phyloP scores from a whole-genome alignment of 2,888 invertebrate genomes.

The Archips crataeganus region DNA sequence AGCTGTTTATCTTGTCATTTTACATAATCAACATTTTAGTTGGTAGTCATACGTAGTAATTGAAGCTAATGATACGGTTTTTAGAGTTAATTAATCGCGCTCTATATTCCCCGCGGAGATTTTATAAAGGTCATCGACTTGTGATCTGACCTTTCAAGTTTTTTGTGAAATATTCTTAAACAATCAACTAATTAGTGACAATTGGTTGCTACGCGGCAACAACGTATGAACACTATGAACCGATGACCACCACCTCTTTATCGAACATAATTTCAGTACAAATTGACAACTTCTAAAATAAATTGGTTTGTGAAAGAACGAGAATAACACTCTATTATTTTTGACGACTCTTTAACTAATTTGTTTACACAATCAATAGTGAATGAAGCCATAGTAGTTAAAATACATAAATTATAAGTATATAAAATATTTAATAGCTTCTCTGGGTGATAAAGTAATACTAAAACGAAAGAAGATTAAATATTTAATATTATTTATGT shows the following conservation, averaged over 20 bases:
- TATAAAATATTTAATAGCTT: constrained; percentile 16
- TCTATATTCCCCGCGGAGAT: constrained; percentile 19
- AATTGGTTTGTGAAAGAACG: neutral
- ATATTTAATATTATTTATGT: neutral
- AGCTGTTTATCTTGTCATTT: constrained; percentile 6
- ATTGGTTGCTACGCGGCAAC: constrained; percentile 21
- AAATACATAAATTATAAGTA: constrained; percentile 27
- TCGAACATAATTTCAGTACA: neutral
- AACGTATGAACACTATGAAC: constrained; percentile 10
- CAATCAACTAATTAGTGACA: constrained; percentile 22
- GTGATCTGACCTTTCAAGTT: constrained; percentile 9
- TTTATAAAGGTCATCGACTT: constrained; percentile 25
- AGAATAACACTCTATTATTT: neutral
- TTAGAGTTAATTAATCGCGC: constrained; percentile 10
- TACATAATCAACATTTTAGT: constrained; percentile 7
- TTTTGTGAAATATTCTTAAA: constrained; percentile 6
- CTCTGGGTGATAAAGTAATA: constrained; percentile 7
- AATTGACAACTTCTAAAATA: constrained; percentile 3
- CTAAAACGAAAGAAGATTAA: neutral
- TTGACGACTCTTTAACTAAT: neutral
- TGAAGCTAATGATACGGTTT: neutral
- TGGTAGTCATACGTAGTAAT: neutral
- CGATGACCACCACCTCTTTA: constrained; percentile 8
- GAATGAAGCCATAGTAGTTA: constrained; percentile 9
- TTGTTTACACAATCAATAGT: constrained; percentile 12